Percentiles rank a stretch among this genome's conserved stretches.
These are phyloP conservation scores for Dryococelus australis DNA, from an alignment of 2,888 invertebrate genomes.

Conservation along the genomic window DNA sequence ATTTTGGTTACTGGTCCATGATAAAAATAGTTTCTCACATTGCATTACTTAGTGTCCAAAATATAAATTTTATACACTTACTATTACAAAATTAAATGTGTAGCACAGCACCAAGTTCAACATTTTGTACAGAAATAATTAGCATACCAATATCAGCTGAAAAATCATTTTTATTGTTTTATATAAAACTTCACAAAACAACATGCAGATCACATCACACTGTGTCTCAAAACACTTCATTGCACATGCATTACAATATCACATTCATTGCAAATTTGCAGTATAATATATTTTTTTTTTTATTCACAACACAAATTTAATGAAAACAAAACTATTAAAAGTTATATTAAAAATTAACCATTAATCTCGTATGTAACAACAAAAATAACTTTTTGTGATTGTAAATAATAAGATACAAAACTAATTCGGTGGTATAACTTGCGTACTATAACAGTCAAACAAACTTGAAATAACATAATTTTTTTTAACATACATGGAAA, in stretches of 20 bases:
- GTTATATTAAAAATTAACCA: neutral
- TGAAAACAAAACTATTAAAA: neutral
- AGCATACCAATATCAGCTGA: neutral
- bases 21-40: slow-evolving; percentile 10
- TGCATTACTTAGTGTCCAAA: neutral
- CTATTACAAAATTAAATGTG: slow-evolving; percentile 4
- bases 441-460: neutral
- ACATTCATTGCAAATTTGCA: slow-evolving; percentile 16
- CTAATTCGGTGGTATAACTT: slow-evolving; percentile 5
- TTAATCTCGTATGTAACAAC: slow-evolving; percentile 8
- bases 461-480: too few relatives aligned
- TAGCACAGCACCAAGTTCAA: neutral
- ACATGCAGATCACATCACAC: slow-evolving; percentile 5
- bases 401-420: slow-evolving; percentile 5
- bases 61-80: slow-evolving; percentile 9
- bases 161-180: neutral
- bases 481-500: too few relatives aligned
- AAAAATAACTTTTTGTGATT: neutral
- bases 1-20: slow-evolving; percentile 5
- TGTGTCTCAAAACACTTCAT: neutral
- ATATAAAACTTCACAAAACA: neutral
- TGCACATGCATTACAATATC: slow-evolving; percentile 11
- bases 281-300: neutral
- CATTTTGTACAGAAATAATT: slow-evolving; percentile 1
- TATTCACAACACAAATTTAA: neutral